Evolutionary conservation across 2,113 vertebrate genomes (phyloP), one percentile per base, ranked within the genome.

Genomic region (Hippocampus mohnikei): DNA sequence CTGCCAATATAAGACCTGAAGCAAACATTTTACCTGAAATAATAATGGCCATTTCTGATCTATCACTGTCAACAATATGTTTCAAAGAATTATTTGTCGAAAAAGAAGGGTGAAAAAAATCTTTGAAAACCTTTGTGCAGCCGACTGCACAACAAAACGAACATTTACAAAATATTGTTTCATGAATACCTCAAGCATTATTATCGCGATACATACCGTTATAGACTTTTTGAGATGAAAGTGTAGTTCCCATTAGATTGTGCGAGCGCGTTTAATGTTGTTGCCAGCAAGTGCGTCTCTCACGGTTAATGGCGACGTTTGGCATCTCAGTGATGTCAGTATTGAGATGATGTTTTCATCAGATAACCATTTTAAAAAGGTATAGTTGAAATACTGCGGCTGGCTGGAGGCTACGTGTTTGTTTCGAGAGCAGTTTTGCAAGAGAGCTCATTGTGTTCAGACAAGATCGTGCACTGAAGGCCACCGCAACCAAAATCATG

Each of bases 361-460:
- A 73, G 80, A 85, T 84, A 84, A 80, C 68, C 68, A 70, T 81
- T 56, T 70, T 55, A 64, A 80, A 55, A 0, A 25, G 5, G 55
- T n/a, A 58, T 2, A 18, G 12, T 76, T 81, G 59, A 77, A 78
- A 72, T 73, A 81, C 50, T 37, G 33, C 33, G 5, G 5, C 70
- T 78, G 75, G 73, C 68, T 73, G 77, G 73, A 68, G 59, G 41
- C 20, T 42, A 77, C 20, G 73, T 84, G 69, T 88, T 75, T 81
- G 79, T 53, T 52, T 23, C 37, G 46, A 65, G 60, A 12, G 56
- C 42, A 83, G 73, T 78, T 65, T 84, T 66, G 60, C 50, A 52
- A 69, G 33, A 37, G 62, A 27, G 64, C 64, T 66, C 64, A 27
- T 18, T 23, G 65, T 67, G 66, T 52, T 11, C 40, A 23, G 50